Conservation (phyloP, 2,888 invertebrate genomes). For the Xestia ashworthii region DNA sequence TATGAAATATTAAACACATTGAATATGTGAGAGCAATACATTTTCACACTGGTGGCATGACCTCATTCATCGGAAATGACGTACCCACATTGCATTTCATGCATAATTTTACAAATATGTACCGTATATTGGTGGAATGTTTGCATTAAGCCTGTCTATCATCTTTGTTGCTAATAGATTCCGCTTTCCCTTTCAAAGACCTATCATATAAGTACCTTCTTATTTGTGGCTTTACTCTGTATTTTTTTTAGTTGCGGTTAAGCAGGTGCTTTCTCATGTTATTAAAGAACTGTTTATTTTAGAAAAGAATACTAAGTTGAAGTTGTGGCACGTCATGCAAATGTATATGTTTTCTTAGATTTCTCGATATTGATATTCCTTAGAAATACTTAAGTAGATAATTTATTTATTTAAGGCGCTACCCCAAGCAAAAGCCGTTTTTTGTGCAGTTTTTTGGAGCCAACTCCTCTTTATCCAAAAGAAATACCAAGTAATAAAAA, state of each 20-base stretch:
- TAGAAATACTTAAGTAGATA: not conserved
- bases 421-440: no score
- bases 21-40: slow-evolving; percentile 21
- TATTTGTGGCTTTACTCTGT: not conserved
- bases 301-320: not conserved
- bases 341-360: not conserved
- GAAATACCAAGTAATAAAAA: no score
- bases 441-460: no score
- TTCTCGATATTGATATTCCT: not conserved
- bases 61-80: slow-evolving; percentile 37
- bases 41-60: slow-evolving; percentile 8
- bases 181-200: slow-evolving; percentile 13
- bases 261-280: not conserved
- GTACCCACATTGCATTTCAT: slow-evolving; percentile 44
- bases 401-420: slow-evolving; percentile 22
- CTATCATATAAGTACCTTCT: no score
- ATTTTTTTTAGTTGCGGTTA: no score
- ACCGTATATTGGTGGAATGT: slow-evolving; percentile 13
- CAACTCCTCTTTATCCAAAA: no score
- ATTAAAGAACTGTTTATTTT: not conserved
- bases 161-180: slow-evolving; percentile 16
- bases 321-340: not conserved
- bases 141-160: slow-evolving; percentile 4
- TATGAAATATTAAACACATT: not conserved
- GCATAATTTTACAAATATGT: slow-evolving; percentile 31